These are phyloP conservation scores for Agrochola macilenta DNA, from an alignment of 2,888 invertebrate species.

Conservation along the genomic window DNA sequence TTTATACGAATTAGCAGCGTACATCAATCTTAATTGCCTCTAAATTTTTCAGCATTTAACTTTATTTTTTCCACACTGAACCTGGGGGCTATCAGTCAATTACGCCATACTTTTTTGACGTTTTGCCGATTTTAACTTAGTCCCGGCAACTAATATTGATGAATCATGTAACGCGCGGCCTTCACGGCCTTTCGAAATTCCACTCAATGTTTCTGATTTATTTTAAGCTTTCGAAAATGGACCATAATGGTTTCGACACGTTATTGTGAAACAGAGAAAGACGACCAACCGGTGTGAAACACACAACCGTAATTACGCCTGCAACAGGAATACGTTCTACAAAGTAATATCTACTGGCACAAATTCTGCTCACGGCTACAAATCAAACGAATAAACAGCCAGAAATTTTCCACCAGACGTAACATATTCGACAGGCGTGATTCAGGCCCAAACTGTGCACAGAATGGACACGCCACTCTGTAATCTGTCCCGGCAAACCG, in stretches of 20 bases:
- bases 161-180: conserved; percentile 55
- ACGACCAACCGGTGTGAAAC: conserved; percentile 1
- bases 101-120: conserved; percentile 66
- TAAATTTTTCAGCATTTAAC: conserved; percentile 53
- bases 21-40: conserved; percentile 64
- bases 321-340: conserved; percentile 25
- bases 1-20: conserved; percentile 49
- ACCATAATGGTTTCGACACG: not conserved
- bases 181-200: conserved; percentile 34
- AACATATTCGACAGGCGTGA: conserved; percentile 81
- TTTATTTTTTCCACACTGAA: conserved; percentile 59
- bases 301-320: conserved; percentile 27
- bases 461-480: conserved; percentile 83
- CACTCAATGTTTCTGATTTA: conserved; percentile 53
- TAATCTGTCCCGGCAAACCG: conserved; percentile 87
- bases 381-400: conserved; percentile 78
- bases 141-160: conserved; percentile 63
- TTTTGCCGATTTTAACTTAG: conserved; percentile 60
- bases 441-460: conserved; percentile 77
- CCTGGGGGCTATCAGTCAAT: conserved; percentile 65
- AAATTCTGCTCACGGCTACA: conserved; percentile 52
- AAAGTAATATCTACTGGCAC: conserved; percentile 51
- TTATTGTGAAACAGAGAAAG: conserved; percentile 27
- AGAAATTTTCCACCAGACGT: conserved; percentile 77
- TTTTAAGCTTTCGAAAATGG: conserved; percentile 30